Evolutionary conservation across 2,113 vertebrate genomes (phyloP).

Genomic region (Sciurus niger): DNA sequence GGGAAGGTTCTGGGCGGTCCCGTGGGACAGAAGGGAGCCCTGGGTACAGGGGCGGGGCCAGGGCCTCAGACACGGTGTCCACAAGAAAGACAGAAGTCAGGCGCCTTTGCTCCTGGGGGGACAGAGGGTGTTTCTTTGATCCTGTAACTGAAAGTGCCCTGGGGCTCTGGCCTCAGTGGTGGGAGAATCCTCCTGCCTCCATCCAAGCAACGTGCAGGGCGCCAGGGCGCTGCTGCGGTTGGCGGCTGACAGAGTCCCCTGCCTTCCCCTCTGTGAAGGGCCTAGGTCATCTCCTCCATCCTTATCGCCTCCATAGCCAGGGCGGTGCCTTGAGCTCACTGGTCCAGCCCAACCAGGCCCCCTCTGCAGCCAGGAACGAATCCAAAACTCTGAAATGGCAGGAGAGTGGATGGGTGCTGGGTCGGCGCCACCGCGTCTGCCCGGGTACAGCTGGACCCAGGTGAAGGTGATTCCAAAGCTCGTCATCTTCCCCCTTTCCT

Average conservation of each 20-base stretch:
- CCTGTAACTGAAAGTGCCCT: not conserved
- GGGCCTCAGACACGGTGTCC: not conserved
- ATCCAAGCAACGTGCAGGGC: not conserved
- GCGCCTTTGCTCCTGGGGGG: not conserved
- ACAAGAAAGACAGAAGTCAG: not conserved
- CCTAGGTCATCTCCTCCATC: not conserved
- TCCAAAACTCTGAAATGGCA: not conserved
- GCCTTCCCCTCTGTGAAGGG: not conserved
- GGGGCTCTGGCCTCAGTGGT: too few relatives aligned
- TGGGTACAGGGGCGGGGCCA: not conserved
- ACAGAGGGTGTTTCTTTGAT: too few relatives aligned
- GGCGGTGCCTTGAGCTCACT: not conserved
- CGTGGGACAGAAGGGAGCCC: not conserved
- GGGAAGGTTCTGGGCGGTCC: not conserved
- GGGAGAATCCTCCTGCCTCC: not conserved
- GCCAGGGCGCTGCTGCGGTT: fast-evolving
- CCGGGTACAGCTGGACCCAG: constrained; percentile 51
- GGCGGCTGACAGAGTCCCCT: not conserved
- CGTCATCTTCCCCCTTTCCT: not conserved
- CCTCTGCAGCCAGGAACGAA: not conserved
- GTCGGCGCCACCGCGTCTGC: fast-evolving
- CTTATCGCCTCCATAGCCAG: not conserved
- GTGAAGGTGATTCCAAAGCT: not conserved
- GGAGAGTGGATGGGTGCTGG: not conserved
- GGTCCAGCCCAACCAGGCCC: not conserved